Base-by-base conservation (phyloP, 2,797 vertebrate species). In the Tokudaia tokunoshimensis region DNA sequence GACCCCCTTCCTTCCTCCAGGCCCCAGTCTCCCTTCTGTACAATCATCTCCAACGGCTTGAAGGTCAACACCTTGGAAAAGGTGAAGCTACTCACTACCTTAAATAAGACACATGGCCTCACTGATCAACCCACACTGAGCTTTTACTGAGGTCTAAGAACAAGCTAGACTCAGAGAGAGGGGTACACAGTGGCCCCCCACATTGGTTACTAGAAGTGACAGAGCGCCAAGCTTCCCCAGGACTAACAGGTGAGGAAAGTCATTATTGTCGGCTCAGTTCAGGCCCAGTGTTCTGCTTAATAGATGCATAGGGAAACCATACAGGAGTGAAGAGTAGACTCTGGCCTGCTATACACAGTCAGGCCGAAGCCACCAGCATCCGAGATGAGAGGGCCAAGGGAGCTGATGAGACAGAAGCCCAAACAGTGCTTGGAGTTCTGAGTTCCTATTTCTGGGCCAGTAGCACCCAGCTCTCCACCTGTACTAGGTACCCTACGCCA, bases 1-100 rank as follows among this genome's bases (percentile, higher is more conserved):
- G 47, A 81, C 84, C 88, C 92, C 76, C 59, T 91, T 82, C 96
- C 72, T 90, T 87, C 93, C 94, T 95, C 82, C 75, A 85, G 61
- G 79, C 80, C 89, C 93, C 84, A 44, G 57, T 72, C 61, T 84
- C 83, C 82, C 15, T 59, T 55, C 89, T 61, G 83, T 31, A 55
- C 24, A 6, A 14, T 47, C 94, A 57, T 83, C 74, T 31, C 31
- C 86, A 57, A 63, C 6, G 55, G 41, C 86, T 81, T 57, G 37
- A 85, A 84, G 9, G 65, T 92, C 94, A 93, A 75, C 81, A 91
- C 34, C 81, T 76, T 57, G 50, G 63, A 57, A 59, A 89, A 67
- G 83, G 59, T 31, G 41, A 90, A 83, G 44, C 37, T 55, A 78
- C 22, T 74, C 52, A 34, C 80, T 31, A 6, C 87, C 59, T 86